A percentile compares a stretch with the other conserved stretches of the same genome.
phyloP scores from a whole-genome alignment of 2,888 invertebrate species.

The Monopis laevigella region DNA sequence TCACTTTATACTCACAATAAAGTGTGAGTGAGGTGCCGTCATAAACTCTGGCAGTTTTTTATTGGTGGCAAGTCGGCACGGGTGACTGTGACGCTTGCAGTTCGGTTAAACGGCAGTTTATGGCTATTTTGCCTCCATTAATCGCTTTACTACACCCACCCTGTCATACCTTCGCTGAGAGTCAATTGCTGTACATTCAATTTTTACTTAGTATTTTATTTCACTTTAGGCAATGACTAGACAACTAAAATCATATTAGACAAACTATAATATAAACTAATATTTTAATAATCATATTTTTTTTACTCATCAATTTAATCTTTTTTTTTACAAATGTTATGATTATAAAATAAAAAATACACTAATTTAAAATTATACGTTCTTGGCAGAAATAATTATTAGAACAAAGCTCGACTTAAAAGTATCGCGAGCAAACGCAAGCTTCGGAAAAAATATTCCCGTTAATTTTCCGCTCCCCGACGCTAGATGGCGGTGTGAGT shows the following conservation, averaged over 20 bases:
- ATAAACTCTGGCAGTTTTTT: constrained; percentile 68
- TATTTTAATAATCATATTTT: too few species aligned
- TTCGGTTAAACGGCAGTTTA: constrained; percentile 67
- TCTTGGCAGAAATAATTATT: too few species aligned
- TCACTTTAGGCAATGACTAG: too few species aligned
- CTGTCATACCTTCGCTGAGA: constrained; percentile 35
- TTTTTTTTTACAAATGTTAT: too few species aligned
- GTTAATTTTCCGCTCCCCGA: constrained; percentile 43
- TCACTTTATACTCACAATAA: constrained; percentile 68
- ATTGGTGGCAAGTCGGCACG: constrained; percentile 55
- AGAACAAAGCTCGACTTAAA: too few species aligned
- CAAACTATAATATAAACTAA: too few species aligned
- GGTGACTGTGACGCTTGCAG: constrained; percentile 59
- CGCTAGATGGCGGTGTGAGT: constrained; percentile 39
- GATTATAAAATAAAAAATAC: too few species aligned
- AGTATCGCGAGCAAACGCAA: neutral
- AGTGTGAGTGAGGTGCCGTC: constrained; percentile 67
- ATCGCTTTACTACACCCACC: constrained; percentile 58
- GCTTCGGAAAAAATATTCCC: neutral
- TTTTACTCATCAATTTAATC: too few species aligned
- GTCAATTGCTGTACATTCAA: too few species aligned
- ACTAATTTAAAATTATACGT: too few species aligned
- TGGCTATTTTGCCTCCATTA: constrained; percentile 66
- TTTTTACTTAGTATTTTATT: too few species aligned
- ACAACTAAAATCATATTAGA: too few species aligned